phyloP scores from a whole-genome alignment of 2,113 vertebrate species.

The Oryzias melastigma region DNA sequence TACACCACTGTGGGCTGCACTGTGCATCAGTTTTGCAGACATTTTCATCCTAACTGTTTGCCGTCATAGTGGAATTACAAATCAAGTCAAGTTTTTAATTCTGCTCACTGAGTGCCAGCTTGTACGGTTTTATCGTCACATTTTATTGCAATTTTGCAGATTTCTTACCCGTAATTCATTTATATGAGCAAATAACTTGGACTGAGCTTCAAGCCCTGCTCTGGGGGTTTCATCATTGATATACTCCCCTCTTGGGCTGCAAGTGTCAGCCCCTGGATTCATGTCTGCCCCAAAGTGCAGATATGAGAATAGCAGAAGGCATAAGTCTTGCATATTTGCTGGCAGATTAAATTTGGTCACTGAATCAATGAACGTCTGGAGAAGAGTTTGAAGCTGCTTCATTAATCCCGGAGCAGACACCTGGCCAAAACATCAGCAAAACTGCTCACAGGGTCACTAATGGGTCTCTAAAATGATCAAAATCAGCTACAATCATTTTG shows the following conservation, averaged over 20 bases:
- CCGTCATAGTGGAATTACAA: not conserved
- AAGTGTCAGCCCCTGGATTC: slow-evolving; percentile 57
- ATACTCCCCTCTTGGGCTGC: slow-evolving; percentile 26
- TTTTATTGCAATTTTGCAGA: slow-evolving; percentile 11
- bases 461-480: not conserved
- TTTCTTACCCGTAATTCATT: slow-evolving; percentile 3
- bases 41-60: slow-evolving; percentile 2
- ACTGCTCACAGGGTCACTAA: slow-evolving; percentile 31
- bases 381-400: slow-evolving; percentile 59
- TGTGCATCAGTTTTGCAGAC: slow-evolving; percentile 5
- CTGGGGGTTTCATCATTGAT: slow-evolving; percentile 31
- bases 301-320: slow-evolving; percentile 30
- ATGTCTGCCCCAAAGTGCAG: slow-evolving; percentile 36
- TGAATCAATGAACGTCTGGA: slow-evolving; percentile 62
- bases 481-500: no score
- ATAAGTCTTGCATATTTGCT: slow-evolving; percentile 61
- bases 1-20: not conserved
- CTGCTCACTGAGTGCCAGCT: not conserved
- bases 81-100: not conserved
- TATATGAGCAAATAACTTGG: slow-evolving; percentile 6
- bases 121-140: not conserved
- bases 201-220: slow-evolving; percentile 8
- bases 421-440: slow-evolving; percentile 45
- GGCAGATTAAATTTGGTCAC: slow-evolving; percentile 61
- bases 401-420: slow-evolving; percentile 66